Conservation (phyloP, 1,140 invertebrate species). For the Lethrus apterus region DNA sequence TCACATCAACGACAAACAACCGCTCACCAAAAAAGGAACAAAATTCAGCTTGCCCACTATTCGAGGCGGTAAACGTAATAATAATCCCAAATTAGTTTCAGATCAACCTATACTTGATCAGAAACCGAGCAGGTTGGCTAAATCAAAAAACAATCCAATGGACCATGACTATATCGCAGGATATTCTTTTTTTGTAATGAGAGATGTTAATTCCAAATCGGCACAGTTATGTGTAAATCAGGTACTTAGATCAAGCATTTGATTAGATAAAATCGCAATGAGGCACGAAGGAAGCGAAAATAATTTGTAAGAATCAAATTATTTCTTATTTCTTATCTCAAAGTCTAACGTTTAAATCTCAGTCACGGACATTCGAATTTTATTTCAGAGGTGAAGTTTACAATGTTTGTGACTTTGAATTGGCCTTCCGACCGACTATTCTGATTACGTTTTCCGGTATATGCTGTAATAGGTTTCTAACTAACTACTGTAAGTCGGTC, state of each 20-base stretch:
- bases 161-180: conserved; percentile 79
- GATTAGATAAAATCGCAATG: conserved; percentile 81
- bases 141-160: conserved; percentile 76
- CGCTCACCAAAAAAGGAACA: conserved; percentile 76
- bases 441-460: no score
- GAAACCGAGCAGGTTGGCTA: conserved; percentile 65
- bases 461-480: no score
- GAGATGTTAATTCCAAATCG: conserved; percentile 86
- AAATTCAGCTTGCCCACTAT: conserved; percentile 78
- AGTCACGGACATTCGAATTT: no score
- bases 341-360: no score
- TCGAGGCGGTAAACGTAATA: conserved; percentile 85
- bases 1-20: conserved; percentile 75
- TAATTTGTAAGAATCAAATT: no score
- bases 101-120: conserved; percentile 85
- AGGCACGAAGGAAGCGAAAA: conserved; percentile 48
- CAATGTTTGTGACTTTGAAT: no score
- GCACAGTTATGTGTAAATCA: conserved; percentile 71
- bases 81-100: conserved; percentile 80
- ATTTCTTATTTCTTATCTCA: no score
- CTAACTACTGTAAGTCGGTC: no score
- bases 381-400: no score
- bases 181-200: conserved; percentile 77
- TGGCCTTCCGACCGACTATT: no score
- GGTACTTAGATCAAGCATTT: conserved; percentile 61